Base-by-base conservation (phyloP, 2,113 vertebrate species). In the human (Homo sapiens) region DNA sequence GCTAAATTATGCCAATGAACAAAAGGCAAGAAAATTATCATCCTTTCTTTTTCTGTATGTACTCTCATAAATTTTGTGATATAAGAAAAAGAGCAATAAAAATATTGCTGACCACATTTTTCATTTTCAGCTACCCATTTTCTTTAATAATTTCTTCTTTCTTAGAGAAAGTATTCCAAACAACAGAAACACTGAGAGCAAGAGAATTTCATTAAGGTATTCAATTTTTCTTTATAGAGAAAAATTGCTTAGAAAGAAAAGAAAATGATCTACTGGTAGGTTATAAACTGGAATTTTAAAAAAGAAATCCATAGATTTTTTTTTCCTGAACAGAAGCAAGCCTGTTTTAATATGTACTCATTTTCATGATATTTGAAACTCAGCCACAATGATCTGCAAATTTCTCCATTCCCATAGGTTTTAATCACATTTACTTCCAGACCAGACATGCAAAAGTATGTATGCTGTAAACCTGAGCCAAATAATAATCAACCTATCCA, bases 241-340 rank as follows among this genome's bases (percentile, higher is more conserved):
- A 95, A 96, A 91, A 89, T 14, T 7, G 11, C 83, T 96, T 93
- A 92, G 75, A 86, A 97, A 87, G 88, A 40, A 85, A 61, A 92
- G 81, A 59, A 97, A 78, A 84, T 72, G 14, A 92, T 88, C 80
- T 40, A 88, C 25, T n/a, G 35, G 17, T 82, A 93, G 6, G 5
- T 18, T 59, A 88, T 76, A 72, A 92, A 35, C 23, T 82, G 12
- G 45, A 87, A 93, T 88, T 94, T 70, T 3, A 35, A 38, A 82
- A 84, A 90, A 79, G n/a, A 90, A 95, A 92, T 3, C 38, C 45
- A 82, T 6, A 57, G 35, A 70, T 82, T n/a, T 57, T 87, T 64
- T 64, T 84, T 94, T 40, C 50, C 38, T 50, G 66, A 88, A 72
- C 30, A 43, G 64, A 61, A 48, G 20, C 16, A 64, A 93, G 57